Evolutionary conservation across 2,113 vertebrate genomes (phyloP).

Genomic region (Trogon surrucura): DNA sequence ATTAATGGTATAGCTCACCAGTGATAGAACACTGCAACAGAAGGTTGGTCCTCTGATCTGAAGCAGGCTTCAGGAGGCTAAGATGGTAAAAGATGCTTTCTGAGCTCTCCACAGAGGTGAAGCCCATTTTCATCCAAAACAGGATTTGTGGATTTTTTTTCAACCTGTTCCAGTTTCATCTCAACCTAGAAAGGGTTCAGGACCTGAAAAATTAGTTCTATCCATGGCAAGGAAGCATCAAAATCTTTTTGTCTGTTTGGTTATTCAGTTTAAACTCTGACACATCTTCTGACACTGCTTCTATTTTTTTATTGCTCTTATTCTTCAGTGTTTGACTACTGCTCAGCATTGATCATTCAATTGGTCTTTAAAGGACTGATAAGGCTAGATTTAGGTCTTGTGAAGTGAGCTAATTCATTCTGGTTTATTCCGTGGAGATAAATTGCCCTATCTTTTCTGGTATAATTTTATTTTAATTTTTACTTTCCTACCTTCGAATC

Average conservation of each 20-base stretch:
- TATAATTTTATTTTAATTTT: not conserved
- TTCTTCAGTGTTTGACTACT: not conserved
- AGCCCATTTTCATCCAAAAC: not conserved
- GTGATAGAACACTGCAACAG: not conserved
- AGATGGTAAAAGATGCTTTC: not conserved
- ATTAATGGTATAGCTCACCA: not conserved
- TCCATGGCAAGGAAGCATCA: not conserved
- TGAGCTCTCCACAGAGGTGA: not conserved
- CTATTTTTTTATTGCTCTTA: not conserved
- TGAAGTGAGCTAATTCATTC: not conserved
- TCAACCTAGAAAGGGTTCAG: not conserved
- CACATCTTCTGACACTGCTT: rapidly evolving
- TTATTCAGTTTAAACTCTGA: not conserved
- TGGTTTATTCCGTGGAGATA: not conserved
- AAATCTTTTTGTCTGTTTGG: not conserved
- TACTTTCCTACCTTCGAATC: not conserved
- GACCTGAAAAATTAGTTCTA: not conserved
- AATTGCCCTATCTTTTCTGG: not conserved
- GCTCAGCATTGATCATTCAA: not conserved
- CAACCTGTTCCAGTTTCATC: not conserved
- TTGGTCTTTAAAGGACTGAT: not conserved
- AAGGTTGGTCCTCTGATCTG: not conserved
- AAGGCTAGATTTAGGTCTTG: not conserved
- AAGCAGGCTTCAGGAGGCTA: not conserved
- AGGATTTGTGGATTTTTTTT: not conserved